phyloP scores from a whole-genome alignment of 2,113 vertebrate species.

The Tyrannus savana region DNA sequence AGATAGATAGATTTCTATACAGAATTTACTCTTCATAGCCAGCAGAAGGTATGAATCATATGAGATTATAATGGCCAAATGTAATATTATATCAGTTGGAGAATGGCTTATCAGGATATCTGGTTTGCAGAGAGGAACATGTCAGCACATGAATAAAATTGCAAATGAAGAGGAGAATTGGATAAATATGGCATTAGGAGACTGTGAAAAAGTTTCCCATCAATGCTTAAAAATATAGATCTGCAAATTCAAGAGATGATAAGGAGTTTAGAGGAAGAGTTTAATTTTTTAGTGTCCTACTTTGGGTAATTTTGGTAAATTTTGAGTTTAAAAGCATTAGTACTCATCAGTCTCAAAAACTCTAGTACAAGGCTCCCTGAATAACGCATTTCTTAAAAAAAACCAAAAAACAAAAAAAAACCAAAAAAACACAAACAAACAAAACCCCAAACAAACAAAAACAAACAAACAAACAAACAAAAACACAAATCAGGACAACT shows the following conservation, averaged over 20 bases:
- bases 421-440: not conserved
- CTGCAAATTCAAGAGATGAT: not conserved
- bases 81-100: not conserved
- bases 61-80: not conserved
- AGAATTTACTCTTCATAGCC: not conserved
- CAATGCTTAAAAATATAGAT: not conserved
- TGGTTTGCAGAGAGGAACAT: not conserved
- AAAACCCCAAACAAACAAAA: too few relatives aligned
- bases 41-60: not conserved
- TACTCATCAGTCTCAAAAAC: not conserved
- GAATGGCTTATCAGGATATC: not conserved
- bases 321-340: not conserved
- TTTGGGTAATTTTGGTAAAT: not conserved
- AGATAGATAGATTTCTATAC: not conserved
- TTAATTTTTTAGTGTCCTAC: not conserved
- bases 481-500: not conserved
- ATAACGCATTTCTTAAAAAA: not conserved
- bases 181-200: not conserved
- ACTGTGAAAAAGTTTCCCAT: not conserved
- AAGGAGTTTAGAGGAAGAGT: not conserved
- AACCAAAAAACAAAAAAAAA: not conserved
- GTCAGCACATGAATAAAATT: not conserved
- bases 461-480: not conserved
- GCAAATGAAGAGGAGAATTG: not conserved
- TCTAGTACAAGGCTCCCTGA: not conserved